These are phyloP conservation scores for Euzophera pinguis DNA, from an alignment of 2,888 invertebrate genomes.

Conservation along the genomic window DNA sequence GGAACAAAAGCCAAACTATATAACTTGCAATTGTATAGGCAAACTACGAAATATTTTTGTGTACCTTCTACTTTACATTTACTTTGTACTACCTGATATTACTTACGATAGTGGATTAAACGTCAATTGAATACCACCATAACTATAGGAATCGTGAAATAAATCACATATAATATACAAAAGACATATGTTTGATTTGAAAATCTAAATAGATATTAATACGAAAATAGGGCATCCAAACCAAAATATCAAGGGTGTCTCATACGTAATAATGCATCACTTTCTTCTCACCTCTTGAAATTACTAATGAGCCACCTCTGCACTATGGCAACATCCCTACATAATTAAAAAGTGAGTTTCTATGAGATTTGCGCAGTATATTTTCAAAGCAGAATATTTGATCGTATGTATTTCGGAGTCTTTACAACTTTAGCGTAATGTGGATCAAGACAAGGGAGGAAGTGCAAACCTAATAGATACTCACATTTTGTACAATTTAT, in stretches of 20 bases:
- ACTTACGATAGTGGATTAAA: background rate
- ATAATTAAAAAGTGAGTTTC: background rate
- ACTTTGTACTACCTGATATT: background rate
- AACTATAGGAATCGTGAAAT: background rate
- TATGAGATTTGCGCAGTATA: too few species aligned
- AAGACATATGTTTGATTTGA: constrained; percentile 1
- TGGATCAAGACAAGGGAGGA: background rate
- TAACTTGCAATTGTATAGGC: background rate
- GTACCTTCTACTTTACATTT: too few species aligned
- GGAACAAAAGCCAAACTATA: background rate
- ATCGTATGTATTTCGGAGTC: too few species aligned
- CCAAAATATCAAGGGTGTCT: background rate
- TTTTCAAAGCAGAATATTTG: too few species aligned
- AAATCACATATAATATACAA: background rate
- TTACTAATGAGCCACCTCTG: constrained; percentile 6
- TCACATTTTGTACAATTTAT: background rate
- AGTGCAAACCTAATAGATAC: background rate
- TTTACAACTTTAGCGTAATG: too few species aligned
- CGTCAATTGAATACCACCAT: background rate
- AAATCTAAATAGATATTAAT: background rate
- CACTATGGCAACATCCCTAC: background rate
- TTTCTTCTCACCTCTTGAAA: background rate
- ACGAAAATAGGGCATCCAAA: background rate
- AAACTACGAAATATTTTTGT: constrained; percentile 7
- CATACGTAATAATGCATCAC: background rate